These are phyloP conservation scores for Lydus trimaculatus DNA, from an alignment of 2,888 invertebrate species.

Conservation along the genomic window DNA sequence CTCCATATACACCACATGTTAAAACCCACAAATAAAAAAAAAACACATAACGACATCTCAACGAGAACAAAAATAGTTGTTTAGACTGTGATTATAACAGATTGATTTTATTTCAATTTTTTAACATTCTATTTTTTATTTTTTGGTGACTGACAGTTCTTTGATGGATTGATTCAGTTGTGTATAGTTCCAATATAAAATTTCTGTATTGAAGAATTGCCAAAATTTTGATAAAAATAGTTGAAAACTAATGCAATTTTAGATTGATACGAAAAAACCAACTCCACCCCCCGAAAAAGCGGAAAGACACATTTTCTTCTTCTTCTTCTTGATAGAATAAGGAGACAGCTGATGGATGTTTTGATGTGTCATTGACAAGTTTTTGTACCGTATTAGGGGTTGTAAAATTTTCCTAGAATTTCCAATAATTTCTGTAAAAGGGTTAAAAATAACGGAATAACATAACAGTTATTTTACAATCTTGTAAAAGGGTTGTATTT, in stretches of 20 bases:
- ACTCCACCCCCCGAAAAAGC: slow-evolving; percentile 50
- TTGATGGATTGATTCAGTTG: slow-evolving; percentile 50
- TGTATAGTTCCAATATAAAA: slow-evolving; percentile 13
- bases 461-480: neutral
- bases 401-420: neutral
- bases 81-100: slow-evolving; percentile 40
- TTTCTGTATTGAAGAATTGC: slow-evolving; percentile 32
- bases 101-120: slow-evolving; percentile 14
- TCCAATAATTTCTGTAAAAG: neutral
- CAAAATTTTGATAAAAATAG: slow-evolving; percentile 10
- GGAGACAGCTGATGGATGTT: slow-evolving; percentile 48
- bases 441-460: neutral
- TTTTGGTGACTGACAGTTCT: slow-evolving; percentile 55
- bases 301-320: slow-evolving; percentile 50
- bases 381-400: slow-evolving; percentile 12
- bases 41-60: slow-evolving; percentile 27
- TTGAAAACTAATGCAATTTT: slow-evolving; percentile 1
- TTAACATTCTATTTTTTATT: slow-evolving; percentile 43
- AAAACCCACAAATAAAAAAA: slow-evolving; percentile 15
- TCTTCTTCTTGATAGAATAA: neutral
- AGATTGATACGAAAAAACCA: slow-evolving; percentile 37
- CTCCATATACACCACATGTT: slow-evolving; percentile 38
- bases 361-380: slow-evolving; percentile 43
- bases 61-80: slow-evolving; percentile 41
- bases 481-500: neutral